Evolutionary conservation across 2,888 invertebrate genomes (phyloP), one percentile per base, ranked within the genome.

Genomic region (Parnassius glacialis): DNA sequence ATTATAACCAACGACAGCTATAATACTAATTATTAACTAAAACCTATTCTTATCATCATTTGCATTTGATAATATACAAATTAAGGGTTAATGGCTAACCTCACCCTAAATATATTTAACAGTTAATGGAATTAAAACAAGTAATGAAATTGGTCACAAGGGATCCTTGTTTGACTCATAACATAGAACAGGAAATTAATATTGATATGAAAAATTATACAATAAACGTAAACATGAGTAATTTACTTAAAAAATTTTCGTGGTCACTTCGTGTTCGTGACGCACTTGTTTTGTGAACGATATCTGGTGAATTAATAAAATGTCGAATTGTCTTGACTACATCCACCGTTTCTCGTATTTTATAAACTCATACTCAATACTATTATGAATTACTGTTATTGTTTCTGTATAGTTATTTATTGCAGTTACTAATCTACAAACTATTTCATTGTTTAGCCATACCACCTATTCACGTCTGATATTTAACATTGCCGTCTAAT

Each of bases 321-420:
- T 44, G 25, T 51, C 50, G 13, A 16, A 34, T 13, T 51, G 11
- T 16, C 9, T 43, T 52, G n/a, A 41, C 16, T 12, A 44, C 54
- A 58, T 34, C 34, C 34, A 34, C 34, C 5, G 34, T 44, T 54
- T 44, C 44, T 43, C 43, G 34, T 34, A 34, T 41, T 57, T 34
- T 10, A 34, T 47, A 56, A 43, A 57, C 52, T 11, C 59, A 59
- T 62, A 58, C 43, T 59, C 48, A 2, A 2, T 20, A 55, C 16
- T 51, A 56, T 53, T 59, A 34, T 34, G 63, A 58, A 43, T 56
- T 45, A 59, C 9, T 63, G 63, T 63, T 59, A 52, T 59, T 63
- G 59, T 63, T 63, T 59, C 57, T 59, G 48, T 13, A 52, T 44
- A 45, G 57, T 59, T 59, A 51, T 52, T 48, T 62, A 62, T 58